These are phyloP conservation scores for Conger conger DNA, from an alignment of 2,113 vertebrate genomes.

Conservation along the genomic window DNA sequence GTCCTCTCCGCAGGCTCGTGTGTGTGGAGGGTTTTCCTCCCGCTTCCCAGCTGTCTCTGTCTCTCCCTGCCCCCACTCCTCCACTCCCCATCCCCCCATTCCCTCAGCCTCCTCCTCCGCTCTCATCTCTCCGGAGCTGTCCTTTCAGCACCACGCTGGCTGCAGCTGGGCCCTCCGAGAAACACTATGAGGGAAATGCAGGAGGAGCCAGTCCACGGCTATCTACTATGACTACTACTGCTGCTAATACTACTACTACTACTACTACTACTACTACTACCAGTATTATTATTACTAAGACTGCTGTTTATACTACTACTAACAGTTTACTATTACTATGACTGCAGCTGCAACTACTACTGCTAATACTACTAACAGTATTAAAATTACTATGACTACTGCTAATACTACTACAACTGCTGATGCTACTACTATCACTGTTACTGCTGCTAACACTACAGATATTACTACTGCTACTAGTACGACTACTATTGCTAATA, in stretches of 20 bases:
- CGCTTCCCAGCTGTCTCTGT: not conserved
- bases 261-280: not conserved
- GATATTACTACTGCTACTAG: no score
- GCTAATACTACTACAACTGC: no score
- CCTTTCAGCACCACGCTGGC: not conserved
- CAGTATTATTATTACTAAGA: no score
- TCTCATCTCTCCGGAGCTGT: not conserved
- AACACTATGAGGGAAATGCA: not conserved
- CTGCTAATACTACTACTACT: not conserved
- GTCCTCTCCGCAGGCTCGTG: not conserved
- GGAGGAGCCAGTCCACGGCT: not conserved
- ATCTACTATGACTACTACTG: not conserved
- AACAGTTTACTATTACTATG: no score
- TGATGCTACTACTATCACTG: no score
- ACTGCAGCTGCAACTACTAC: not conserved
- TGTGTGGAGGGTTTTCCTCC: not conserved
- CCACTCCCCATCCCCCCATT: not conserved
- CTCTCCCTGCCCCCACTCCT: not conserved
- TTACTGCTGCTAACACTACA: no score
- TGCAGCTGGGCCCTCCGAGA: not conserved
- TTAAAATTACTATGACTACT: no score
- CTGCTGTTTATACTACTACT: no score
- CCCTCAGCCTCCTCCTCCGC: not conserved
- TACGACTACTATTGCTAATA: no score
- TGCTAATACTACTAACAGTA: not conserved